Evolutionary conservation across 2,113 vertebrate genomes (phyloP), one percentile per base, ranked within the genome.

Genomic region (Pontoporia blainvillei): DNA sequence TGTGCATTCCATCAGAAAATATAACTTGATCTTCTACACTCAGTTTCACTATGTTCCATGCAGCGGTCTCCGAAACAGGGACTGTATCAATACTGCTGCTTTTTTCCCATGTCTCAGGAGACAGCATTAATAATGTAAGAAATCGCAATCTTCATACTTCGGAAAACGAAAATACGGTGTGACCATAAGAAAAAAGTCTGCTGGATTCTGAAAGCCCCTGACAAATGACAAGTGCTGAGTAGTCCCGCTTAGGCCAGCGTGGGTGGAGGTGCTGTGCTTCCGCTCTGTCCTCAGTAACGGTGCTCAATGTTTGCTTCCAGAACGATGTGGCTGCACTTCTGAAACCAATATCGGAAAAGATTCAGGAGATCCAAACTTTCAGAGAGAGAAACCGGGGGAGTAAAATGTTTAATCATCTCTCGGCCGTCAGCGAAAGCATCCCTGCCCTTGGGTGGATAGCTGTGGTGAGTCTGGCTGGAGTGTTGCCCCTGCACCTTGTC

Each of bases 381-480:
- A 98, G 99, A 86, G 99, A 99, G 97, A 98, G 98, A 95, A 99
- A 99, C 98, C 99, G 99, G 23, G 99, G 99, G 34, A 99, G 99
- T 97, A 52, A 91, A 90, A 98, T 99, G 98, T 99, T 99, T 97
- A 99, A 99, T 98, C 99, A 99, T 96, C 99, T 99, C 49, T 99
- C 99, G 0, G 99, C 99, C 0, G 98, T 99, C 98, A 99, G 99
- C 12, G 99, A 99, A 97, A 99, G 99, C 98, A 99, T 99, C 96
- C 99, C 99, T 0, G 99, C 99, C 20, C 99, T 99, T 36, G 99
- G 99, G 8, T 99, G 99, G 99, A 99, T 99, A 96, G 98, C 99
- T 13, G 99, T 99, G 99, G 99, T 99, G 98, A 99, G 98, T 98
- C 66, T 11, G 11, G 62, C 18, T 0, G 29, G 75, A 9, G 54